These are phyloP conservation scores for Echeneis naucrates DNA, from an alignment of 2,797 vertebrate species.

Conservation along the genomic window DNA sequence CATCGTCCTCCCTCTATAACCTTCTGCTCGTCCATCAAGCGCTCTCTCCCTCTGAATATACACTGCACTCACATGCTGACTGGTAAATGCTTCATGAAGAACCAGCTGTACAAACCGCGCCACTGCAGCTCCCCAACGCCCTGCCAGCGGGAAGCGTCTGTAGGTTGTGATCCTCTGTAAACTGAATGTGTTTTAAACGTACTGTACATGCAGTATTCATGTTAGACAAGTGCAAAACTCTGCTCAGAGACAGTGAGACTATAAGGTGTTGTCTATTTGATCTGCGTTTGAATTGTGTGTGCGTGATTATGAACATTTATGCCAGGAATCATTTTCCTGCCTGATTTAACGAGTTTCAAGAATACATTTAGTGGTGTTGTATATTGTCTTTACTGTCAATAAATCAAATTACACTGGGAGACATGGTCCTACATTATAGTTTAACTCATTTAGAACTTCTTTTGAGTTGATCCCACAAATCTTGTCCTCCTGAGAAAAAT, in stretches of 20 bases:
- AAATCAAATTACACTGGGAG: background rate
- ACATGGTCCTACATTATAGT: background rate
- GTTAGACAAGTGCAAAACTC: slow-evolving; percentile 49
- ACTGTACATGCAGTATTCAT: slow-evolving; percentile 78
- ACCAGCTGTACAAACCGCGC: slow-evolving; percentile 66
- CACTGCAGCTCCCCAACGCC: slow-evolving; percentile 65
- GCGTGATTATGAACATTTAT: slow-evolving; percentile 1
- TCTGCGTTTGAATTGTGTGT: background rate
- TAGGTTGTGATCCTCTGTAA: slow-evolving; percentile 75
- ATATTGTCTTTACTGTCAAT: background rate
- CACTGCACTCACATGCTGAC: slow-evolving; percentile 55
- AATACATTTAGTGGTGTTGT: background rate
- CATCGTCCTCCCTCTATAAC: slow-evolving; percentile 32
- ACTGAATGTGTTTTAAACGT: slow-evolving; percentile 71
- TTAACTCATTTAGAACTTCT: background rate
- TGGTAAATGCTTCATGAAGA: slow-evolving; percentile 79
- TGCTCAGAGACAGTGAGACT: slow-evolving; percentile 47
- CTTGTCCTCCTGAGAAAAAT: too few species aligned
- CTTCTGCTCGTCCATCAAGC: slow-evolving; percentile 34
- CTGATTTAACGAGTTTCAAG: background rate
- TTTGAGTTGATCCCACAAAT: background rate
- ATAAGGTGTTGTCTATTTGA: background rate
- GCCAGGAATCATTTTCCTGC: background rate
- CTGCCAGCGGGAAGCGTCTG: slow-evolving; percentile 71
- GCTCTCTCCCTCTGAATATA: slow-evolving; percentile 54